A percentile compares a stretch with the other conserved stretches of the same genome.
These are phyloP conservation scores for Gisinianus flammeolus DNA, from an alignment of 2,888 invertebrate genomes.

Conservation along the genomic window DNA sequence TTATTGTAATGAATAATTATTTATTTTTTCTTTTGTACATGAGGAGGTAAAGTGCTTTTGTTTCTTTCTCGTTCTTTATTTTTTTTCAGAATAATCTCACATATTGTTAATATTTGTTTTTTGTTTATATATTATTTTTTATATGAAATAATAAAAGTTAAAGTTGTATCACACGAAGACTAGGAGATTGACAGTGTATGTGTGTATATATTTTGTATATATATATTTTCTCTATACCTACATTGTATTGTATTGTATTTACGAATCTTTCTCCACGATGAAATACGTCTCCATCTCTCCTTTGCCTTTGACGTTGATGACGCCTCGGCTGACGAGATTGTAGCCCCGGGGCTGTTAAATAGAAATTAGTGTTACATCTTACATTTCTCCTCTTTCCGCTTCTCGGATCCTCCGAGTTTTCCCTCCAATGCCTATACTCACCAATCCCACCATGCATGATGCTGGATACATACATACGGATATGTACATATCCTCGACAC, in stretches of 20 bases:
- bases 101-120: not conserved
- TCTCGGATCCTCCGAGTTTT: too few species aligned
- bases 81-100: slow-evolving; percentile 3
- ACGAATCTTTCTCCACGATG: slow-evolving; percentile 61
- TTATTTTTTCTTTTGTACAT: slow-evolving; percentile 26
- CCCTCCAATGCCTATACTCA: too few species aligned
- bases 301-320: slow-evolving; percentile 90
- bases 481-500: too few species aligned
- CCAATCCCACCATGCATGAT: too few species aligned
- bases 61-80: not conserved
- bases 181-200: slow-evolving; percentile 36
- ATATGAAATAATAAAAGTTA: slow-evolving; percentile 17
- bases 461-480: too few species aligned
- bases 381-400: too few species aligned
- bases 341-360: slow-evolving; percentile 67
- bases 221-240: not conserved
- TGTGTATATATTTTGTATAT: not conserved
- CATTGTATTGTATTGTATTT: not conserved
- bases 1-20: not conserved
- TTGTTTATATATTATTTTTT: not conserved
- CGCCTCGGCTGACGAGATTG: slow-evolving; percentile 81
- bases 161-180: slow-evolving; percentile 42
- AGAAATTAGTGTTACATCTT: not conserved
- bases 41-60: slow-evolving; percentile 27
- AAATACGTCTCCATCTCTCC: slow-evolving; percentile 94